These are phyloP conservation scores for Anthopleura xanthogrammica DNA, from an alignment of 92 coral and sea anemone genomes.

Conservation along the genomic window DNA sequence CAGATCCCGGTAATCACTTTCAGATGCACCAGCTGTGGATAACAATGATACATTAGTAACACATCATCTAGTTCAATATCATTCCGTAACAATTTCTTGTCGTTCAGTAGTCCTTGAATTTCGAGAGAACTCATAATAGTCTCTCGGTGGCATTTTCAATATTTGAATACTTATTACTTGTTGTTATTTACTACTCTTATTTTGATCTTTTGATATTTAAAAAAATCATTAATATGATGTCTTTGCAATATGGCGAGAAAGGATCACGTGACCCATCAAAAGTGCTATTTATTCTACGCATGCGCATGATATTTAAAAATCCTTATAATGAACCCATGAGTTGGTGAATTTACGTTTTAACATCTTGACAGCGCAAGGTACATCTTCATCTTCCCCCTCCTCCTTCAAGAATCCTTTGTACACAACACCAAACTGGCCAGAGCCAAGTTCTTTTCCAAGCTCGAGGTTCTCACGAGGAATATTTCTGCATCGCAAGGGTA, in stretches of 20 bases:
- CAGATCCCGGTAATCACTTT: constrained; percentile 27
- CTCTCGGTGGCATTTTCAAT: too few relatives aligned
- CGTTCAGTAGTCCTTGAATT: too few relatives aligned
- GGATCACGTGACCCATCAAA: too few relatives aligned
- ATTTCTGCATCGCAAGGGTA: constrained; percentile 15
- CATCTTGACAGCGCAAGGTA: constrained; percentile 45
- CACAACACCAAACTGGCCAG: constrained; percentile 39
- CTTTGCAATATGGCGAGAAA: too few relatives aligned
- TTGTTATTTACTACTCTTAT: too few relatives aligned
- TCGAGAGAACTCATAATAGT: too few relatives aligned
- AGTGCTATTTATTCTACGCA: too few relatives aligned
- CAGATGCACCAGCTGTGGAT: constrained; percentile 23
- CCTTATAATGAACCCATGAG: background rate
- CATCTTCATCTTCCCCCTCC: background rate
- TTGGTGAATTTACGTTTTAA: constrained; percentile 21
- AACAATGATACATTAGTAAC: background rate
- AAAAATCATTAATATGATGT: too few relatives aligned
- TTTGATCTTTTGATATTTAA: too few relatives aligned
- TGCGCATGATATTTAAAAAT: background rate
- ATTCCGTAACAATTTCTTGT: too few relatives aligned
- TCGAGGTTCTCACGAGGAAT: constrained; percentile 20
- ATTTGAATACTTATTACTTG: too few relatives aligned
- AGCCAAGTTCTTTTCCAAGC: constrained; percentile 34
- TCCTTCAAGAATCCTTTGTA: constrained; percentile 22
- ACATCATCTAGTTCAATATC: background rate